A percentile compares a stretch with the other conserved stretches of the same genome.
These are phyloP conservation scores for Lagorchestes hirsutus DNA, from an alignment of 2,797 vertebrate genomes.

Conservation along the genomic window DNA sequence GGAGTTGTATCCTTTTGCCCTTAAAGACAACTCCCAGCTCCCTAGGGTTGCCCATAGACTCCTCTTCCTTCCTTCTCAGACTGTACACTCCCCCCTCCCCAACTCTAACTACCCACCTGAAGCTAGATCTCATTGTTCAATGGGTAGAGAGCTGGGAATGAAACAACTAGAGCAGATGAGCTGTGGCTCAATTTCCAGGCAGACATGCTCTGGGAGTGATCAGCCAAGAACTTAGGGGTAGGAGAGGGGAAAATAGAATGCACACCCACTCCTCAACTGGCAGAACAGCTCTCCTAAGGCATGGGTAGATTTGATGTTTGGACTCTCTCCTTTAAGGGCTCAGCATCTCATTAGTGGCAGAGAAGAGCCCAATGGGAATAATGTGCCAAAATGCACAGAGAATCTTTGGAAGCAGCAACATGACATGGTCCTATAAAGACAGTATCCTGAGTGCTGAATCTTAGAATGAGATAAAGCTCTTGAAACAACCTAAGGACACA, in stretches of 20 bases:
- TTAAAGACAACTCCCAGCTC: neutral
- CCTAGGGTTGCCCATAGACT: neutral
- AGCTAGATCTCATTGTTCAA: neutral
- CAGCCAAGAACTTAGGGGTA: neutral
- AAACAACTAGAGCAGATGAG: neutral
- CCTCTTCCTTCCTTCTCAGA: neutral
- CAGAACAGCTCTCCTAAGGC: neutral
- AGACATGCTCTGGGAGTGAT: neutral
- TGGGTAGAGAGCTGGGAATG: neutral
- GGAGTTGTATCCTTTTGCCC: neutral
- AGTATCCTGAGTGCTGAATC: neutral
- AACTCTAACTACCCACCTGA: neutral
- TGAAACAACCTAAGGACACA: neutral
- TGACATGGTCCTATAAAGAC: neutral
- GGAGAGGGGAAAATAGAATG: neutral
- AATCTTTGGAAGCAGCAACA: neutral
- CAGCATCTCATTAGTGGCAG: neutral
- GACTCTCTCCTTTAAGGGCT: neutral
- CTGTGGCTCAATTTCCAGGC: neutral
- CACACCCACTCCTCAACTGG: neutral
- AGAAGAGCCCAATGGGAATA: neutral
- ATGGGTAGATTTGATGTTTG: neutral
- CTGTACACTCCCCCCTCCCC: neutral
- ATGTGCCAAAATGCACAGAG: neutral
- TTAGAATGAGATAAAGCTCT: neutral